phyloP scores from a whole-genome alignment of 2,113 vertebrate genomes.

The Corythornis cristatus region DNA sequence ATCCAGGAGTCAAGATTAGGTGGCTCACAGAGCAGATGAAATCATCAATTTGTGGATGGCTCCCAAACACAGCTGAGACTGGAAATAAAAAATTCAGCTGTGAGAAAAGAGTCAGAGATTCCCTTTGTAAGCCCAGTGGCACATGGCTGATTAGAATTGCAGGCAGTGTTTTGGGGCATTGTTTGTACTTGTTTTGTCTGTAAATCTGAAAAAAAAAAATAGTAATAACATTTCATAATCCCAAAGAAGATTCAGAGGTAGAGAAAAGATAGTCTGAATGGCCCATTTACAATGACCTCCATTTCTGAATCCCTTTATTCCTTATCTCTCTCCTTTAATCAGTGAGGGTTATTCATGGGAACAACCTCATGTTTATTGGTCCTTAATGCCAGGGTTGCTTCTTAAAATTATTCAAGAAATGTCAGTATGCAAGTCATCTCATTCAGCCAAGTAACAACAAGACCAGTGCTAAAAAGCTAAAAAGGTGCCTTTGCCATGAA shows the following conservation, averaged over 20 bases:
- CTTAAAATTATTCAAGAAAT: background rate
- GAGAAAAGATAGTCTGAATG: background rate
- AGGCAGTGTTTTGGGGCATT: background rate
- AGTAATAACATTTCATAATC: background rate
- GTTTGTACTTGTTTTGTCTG: conserved; percentile 8
- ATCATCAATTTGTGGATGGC: background rate
- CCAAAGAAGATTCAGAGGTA: background rate
- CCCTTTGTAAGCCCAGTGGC: background rate
- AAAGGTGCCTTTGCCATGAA: background rate
- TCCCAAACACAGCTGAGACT: background rate
- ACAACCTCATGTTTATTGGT: background rate
- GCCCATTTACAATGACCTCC: background rate
- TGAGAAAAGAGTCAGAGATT: background rate
- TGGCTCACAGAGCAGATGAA: background rate
- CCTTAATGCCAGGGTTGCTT: background rate
- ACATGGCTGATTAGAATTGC: background rate
- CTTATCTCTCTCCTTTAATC: background rate
- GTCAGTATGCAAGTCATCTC: background rate
- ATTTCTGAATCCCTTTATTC: background rate
- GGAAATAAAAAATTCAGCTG: background rate
- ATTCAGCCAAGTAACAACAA: background rate
- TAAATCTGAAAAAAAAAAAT: conserved; percentile 37
- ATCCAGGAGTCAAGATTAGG: background rate
- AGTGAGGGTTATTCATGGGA: background rate
- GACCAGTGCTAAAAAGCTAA: background rate